Base-by-base conservation (phyloP, 2,797 vertebrate species). In the Falco naumanni region DNA sequence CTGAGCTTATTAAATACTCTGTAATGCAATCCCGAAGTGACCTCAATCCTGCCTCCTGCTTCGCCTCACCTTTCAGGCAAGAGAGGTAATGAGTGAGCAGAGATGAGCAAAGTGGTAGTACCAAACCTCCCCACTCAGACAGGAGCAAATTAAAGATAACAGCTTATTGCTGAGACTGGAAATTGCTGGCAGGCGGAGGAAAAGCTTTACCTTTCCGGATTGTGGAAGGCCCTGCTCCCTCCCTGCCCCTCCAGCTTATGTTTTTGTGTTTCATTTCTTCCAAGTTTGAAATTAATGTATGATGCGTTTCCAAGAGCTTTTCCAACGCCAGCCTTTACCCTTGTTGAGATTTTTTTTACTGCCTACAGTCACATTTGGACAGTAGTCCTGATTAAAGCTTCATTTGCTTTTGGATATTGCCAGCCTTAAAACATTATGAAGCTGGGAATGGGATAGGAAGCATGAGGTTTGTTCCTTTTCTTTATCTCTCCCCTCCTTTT, bases 1-100 rank as follows among this genome's bases (percentile, higher is more conserved):
- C 77, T 0, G 4, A 75, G 92, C 15, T 84, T 92, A 75, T 90
- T 81, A 84, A 93, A 81, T 43, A 13, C 53, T 41, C 92, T 16
- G 24, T 43, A 71, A 53, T 47, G 65, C 74, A 88, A 59, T 93
- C 88, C 77, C 1, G 3, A 39, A 76, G 66, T 63, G 63, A 75
- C 86, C 87, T 94, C 83, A 79, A 45, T 72, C 70, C 90, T 37
- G 24, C 50, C 72, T 86, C 69, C 66, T 51, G 72, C 83, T 93
- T 90, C 86, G 81, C 77, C 87, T 94, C 93, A 94, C 96, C 93
- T 94, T 85, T 79, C 87, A 83, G 68, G 81, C 54, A 43, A 5
- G 47, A 75, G 74, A 92, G 59, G 72, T 87, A 93, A 92, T 63
- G 86, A 92, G 88, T 7, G 59, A 89, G 70, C 86, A 57, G 91